Percentiles rank a stretch among this genome's conserved stretches.
phyloP scores from a whole-genome alignment of 1,140 invertebrate species.

The Aethina tumida region DNA sequence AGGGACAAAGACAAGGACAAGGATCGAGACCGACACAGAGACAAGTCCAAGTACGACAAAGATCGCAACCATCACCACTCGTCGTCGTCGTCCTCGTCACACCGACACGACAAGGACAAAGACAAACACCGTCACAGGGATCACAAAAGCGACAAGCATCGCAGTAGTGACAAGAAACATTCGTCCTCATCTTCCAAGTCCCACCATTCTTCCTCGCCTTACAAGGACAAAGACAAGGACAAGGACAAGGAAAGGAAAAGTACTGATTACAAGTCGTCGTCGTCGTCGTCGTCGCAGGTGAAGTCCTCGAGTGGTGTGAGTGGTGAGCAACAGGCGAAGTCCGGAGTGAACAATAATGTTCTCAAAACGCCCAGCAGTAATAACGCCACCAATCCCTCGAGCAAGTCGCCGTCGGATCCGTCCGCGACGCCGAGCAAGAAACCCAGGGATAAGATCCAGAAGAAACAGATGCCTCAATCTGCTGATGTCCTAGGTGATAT shows the following conservation, averaged over 20 bases:
- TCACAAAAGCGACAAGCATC: constrained; percentile 13
- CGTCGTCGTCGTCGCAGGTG: constrained; percentile 8
- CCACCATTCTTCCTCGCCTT: constrained; percentile 5
- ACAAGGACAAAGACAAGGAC: constrained; percentile 7
- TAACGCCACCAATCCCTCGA: constrained; percentile 10
- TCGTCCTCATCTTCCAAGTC: constrained; percentile 8
- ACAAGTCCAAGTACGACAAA: constrained; percentile 19
- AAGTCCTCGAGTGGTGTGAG: constrained; percentile 7
- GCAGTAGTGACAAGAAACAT: constrained; percentile 16
- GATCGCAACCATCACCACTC: constrained; percentile 15
- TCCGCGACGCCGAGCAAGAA: constrained; percentile 18
- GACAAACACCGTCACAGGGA: constrained; percentile 17
- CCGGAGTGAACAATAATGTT: constrained; percentile 7
- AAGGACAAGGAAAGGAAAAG: constrained; percentile 9
- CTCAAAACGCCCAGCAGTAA: constrained; percentile 6
- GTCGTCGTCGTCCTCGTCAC: no score
- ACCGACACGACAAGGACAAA: constrained; percentile 20
- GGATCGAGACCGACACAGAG: constrained; percentile 19
- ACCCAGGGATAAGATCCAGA: constrained; percentile 20
- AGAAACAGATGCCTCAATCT: constrained; percentile 26
- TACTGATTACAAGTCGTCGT: no score
- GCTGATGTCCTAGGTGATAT: constrained; percentile 35
- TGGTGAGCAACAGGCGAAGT: constrained; percentile 4
- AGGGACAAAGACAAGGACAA: constrained; percentile 16
- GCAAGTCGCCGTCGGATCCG: constrained; percentile 9